A percentile compares a stretch with the other conserved stretches of the same genome.
Evolutionary conservation across 2,888 invertebrate species (phyloP).

Genomic region (Pyralis farinalis): DNA sequence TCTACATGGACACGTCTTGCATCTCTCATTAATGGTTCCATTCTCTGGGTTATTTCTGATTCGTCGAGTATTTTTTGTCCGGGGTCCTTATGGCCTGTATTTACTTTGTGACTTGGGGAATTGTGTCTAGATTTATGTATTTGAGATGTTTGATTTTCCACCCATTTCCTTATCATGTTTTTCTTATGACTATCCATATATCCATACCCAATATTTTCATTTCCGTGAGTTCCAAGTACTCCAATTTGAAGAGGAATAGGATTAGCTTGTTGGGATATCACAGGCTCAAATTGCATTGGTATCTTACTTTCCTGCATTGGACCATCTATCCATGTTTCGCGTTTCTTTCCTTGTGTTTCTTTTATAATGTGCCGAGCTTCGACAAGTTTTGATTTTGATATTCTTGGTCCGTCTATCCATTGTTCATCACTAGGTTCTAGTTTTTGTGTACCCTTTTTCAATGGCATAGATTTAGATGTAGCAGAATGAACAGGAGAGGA

Average conservation of each 20-base stretch:
- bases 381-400: constrained; percentile 90
- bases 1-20: constrained; percentile 79
- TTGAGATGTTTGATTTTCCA: constrained; percentile 93
- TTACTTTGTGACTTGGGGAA: constrained; percentile 68
- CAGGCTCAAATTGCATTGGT: constrained; percentile 67
- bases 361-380: constrained; percentile 90
- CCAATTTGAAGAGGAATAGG: constrained; percentile 61
- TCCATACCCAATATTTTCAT: constrained; percentile 85
- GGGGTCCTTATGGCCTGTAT: constrained; percentile 42
- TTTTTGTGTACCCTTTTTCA: constrained; percentile 71
- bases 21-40: constrained; percentile 75
- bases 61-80: constrained; percentile 46
- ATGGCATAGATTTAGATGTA: constrained; percentile 75
- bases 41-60: constrained; percentile 52
- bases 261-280: constrained; percentile 85
- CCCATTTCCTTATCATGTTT: constrained; percentile 96
- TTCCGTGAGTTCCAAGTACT: constrained; percentile 64
- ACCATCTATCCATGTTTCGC: constrained; percentile 98
- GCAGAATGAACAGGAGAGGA: constrained; percentile 73
- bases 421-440: constrained; percentile 89
- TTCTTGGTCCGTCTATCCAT: constrained; percentile 98
- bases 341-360: constrained; percentile 88
- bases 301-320: constrained; percentile 86
- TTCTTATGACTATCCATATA: constrained; percentile 97
- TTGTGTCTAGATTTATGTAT: constrained; percentile 85